Percentiles rank a stretch among this genome's conserved stretches.
phyloP scores from a whole-genome alignment of 2,113 vertebrate genomes.

The Psilopogon haemacephalus region DNA sequence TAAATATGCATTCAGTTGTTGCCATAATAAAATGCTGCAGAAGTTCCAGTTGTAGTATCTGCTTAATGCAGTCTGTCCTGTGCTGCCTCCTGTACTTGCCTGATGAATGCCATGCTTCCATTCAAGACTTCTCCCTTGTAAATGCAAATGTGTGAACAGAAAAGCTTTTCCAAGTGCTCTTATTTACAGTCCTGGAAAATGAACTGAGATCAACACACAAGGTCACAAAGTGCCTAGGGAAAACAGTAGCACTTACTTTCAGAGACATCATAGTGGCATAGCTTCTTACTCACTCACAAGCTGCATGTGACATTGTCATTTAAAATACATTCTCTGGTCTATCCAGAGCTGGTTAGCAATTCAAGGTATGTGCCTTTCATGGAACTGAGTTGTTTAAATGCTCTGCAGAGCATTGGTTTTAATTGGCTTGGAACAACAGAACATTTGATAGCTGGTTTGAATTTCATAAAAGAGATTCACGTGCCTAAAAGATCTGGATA shows the following conservation, averaged over 20 bases:
- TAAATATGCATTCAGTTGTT: slow-evolving; percentile 39
- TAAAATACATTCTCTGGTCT: slow-evolving; percentile 39
- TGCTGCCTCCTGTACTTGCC: slow-evolving; percentile 41
- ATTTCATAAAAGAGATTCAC: slow-evolving; percentile 40
- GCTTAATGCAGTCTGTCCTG: slow-evolving; percentile 39
- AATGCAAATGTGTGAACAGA: slow-evolving; percentile 66
- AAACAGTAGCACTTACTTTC: slow-evolving; percentile 51
- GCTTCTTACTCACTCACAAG: slow-evolving; percentile 37
- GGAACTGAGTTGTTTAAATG: neutral
- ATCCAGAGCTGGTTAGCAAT: slow-evolving; percentile 41
- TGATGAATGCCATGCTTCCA: slow-evolving; percentile 54
- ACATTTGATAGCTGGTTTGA: slow-evolving; percentile 44
- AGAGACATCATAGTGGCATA: slow-evolving; percentile 47
- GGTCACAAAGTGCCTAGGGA: slow-evolving; percentile 48
- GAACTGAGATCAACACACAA: slow-evolving; percentile 57
- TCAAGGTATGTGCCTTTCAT: neutral
- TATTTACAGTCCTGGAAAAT: slow-evolving; percentile 69
- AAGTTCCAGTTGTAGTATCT: slow-evolving; percentile 11
- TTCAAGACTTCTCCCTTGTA: slow-evolving; percentile 42
- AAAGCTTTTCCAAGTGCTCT: slow-evolving; percentile 62
- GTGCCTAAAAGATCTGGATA: neutral
- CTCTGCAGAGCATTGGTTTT: neutral
- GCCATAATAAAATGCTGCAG: slow-evolving; percentile 10
- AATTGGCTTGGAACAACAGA: neutral
- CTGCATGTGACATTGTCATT: slow-evolving; percentile 55